Evolutionary conservation across 2,888 invertebrate genomes (phyloP).

Genomic region (Monopis laevigella): DNA sequence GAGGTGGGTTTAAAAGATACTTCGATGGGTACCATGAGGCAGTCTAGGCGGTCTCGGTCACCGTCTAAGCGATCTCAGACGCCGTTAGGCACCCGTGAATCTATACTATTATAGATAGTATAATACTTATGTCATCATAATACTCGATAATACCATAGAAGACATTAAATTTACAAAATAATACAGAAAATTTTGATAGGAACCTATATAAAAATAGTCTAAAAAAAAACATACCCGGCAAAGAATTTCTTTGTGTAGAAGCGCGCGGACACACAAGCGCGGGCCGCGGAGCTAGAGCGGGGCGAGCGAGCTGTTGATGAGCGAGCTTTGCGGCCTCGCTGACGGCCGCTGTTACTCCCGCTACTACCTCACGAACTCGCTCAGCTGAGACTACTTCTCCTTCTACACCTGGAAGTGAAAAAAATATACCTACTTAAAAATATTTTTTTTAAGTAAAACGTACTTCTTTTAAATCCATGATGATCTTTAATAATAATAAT

Average conservation of each 20-base stretch:
- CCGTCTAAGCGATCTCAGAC: no score
- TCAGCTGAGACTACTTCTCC: constrained; percentile 27
- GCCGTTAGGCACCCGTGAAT: no score
- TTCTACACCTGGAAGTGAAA: background rate
- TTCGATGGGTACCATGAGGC: no score
- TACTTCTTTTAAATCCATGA: no score
- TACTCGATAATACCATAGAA: background rate
- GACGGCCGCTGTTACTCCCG: constrained; percentile 48
- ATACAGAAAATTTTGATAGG: no score
- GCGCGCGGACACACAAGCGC: constrained; percentile 52
- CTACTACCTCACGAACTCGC: constrained; percentile 48
- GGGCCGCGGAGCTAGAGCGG: constrained; percentile 52
- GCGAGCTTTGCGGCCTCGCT: constrained; percentile 74
- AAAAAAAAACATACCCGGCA: constrained; percentile 40
- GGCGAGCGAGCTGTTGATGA: constrained; percentile 80
- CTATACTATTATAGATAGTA: background rate
- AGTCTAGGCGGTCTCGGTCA: no score
- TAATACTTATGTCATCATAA: background rate
- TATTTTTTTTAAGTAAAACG: no score
- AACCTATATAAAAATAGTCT: no score
- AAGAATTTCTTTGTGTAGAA: constrained; percentile 60
- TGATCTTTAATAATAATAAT: no score
- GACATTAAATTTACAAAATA: background rate
- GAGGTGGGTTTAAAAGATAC: no score
- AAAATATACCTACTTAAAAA: background rate